Conservation (phyloP, 2,113 vertebrate species). For the Lepidothrix coronata region DNA sequence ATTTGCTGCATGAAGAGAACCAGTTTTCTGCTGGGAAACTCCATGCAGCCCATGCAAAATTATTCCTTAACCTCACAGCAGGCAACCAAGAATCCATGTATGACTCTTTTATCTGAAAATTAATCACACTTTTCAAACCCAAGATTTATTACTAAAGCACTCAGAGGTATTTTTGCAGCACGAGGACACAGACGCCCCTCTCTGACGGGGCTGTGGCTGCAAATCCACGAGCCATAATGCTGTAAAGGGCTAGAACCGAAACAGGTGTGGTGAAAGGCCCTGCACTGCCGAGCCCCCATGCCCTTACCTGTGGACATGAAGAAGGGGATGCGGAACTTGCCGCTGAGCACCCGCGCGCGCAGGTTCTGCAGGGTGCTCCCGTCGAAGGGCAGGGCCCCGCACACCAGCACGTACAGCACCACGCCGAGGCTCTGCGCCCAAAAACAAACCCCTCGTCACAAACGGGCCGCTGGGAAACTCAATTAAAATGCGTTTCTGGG, state of each 20-base stretch:
- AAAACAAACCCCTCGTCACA: background rate
- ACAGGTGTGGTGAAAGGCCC: accelerated
- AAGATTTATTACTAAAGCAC: background rate
- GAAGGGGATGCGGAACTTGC: slow-evolving; percentile 98
- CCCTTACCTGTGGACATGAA: slow-evolving; percentile 98
- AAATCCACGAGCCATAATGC: accelerated
- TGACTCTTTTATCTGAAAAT: background rate
- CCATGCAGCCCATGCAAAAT: accelerated
- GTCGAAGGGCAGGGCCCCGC: slow-evolving; percentile 94
- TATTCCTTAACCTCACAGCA: background rate
- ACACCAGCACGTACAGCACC: slow-evolving; percentile 95
- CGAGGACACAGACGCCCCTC: background rate
- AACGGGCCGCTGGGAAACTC: accelerated
- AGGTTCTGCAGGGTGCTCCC: slow-evolving; percentile 98
- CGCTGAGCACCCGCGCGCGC: slow-evolving; percentile 93
- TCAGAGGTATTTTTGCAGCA: background rate
- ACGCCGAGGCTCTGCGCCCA: slow-evolving; percentile 89
- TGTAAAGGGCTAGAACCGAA: background rate
- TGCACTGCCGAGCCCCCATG: accelerated
- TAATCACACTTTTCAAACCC: background rate
- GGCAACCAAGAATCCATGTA: background rate
- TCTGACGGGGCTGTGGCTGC: background rate
- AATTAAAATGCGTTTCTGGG: accelerated
- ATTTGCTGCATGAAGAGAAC: background rate
- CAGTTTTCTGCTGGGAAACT: background rate